Base-by-base conservation (phyloP, 2,113 vertebrate species). In the Carassius gibelio region DNA sequence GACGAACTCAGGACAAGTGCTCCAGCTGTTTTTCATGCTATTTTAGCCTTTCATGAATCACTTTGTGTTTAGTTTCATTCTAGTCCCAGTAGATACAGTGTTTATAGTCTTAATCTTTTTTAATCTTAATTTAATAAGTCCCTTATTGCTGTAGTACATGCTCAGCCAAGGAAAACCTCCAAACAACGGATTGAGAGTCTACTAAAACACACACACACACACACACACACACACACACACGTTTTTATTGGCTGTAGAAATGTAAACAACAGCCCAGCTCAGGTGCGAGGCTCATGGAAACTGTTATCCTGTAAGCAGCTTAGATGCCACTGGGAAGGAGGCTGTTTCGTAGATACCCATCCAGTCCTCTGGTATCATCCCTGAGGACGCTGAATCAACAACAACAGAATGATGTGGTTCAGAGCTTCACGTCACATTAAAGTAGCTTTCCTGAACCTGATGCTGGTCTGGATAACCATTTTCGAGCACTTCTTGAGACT, bases 241-340 rank as follows among this genome's bases (percentile, higher is more conserved):
- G 74, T 5, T 48, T 5, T 19, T 50, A 83, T 36, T 85, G 80
- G 80, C 17, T 66, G 30, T 8, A 8, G 84, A 85, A 69, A 76
- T 64, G 57, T 83, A 61, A 72, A 80, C 57, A 62, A 61, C 15
- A 34, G 11, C 34, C 17, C 3, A 26, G 55, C 64, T 81, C 82
- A 81, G 82, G 62, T 81, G 79, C 72, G 71, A 72, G 19, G 30
- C 34, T 84, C 14, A 23, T 78, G 84, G 85, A 84, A 86, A 88
- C 34, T 1, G 84, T 84, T 84, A 55, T 59, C 66, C 69, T 84
- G 69, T 50, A 76, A 84, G 59, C 85, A 86, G 82, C 87, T 76
- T 76, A 81, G 15, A 11, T 69, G 19, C 62, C 45, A 34, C 1
- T 50, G 48, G 38, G 74, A 50, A 45, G 64, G 62, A 68, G 62